Conservation (phyloP, 92 coral and sea anemone species). For the Palythoa grandis region DNA sequence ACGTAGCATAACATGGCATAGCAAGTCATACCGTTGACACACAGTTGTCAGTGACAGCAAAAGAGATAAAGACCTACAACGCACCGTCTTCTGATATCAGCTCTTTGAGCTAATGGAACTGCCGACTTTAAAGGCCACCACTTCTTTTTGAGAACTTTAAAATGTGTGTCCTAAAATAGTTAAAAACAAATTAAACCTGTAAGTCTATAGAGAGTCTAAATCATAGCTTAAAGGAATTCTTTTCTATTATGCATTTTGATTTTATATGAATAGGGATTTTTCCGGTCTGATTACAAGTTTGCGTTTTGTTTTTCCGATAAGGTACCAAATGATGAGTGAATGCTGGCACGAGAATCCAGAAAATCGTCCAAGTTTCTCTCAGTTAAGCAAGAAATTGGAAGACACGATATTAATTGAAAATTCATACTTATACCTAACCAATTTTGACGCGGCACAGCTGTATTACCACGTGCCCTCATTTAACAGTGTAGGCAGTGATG, state of each 20-base stretch:
- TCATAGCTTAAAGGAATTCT: too few species aligned
- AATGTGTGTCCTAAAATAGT: too few species aligned
- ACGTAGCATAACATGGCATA: too few species aligned
- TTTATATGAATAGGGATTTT: too few species aligned
- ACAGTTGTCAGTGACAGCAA: too few species aligned
- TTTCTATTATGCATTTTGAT: background rate
- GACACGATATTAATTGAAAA: conserved; percentile 74
- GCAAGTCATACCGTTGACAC: too few species aligned
- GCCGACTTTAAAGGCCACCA: background rate
- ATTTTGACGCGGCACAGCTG: conserved; percentile 69
- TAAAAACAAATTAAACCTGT: too few species aligned
- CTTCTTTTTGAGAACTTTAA: too few species aligned
- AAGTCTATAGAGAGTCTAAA: too few species aligned
- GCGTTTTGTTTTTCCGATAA: background rate
- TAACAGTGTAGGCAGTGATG: conserved; percentile 53
- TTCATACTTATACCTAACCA: conserved; percentile 77
- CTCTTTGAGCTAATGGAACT: too few species aligned
- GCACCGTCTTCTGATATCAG: too few species aligned
- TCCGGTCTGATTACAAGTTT: background rate
- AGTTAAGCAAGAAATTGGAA: conserved; percentile 63
- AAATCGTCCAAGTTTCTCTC: conserved; percentile 68
- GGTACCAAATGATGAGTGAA: conserved; percentile 70
- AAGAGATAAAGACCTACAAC: too few species aligned
- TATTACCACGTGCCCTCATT: conserved; percentile 85
- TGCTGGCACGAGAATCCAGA: conserved; percentile 81